Base-by-base conservation (phyloP, 2,888 invertebrate genomes). In the Nectonema munidae region DNA sequence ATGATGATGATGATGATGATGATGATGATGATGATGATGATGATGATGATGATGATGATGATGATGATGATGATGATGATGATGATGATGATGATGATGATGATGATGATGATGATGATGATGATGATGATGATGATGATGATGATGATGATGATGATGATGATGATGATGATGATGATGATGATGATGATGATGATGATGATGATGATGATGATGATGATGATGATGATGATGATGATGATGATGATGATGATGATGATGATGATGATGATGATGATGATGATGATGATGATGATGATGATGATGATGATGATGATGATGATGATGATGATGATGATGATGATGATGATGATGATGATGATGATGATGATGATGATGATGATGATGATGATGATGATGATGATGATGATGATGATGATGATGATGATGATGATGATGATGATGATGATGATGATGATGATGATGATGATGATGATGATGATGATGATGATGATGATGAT, bases 261-360 rank as follows among this genome's bases (percentile, higher is more conserved):
- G 37, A 17, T 32, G 37, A 17, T 32, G 37, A 33, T 32, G 37
- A 17, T 32, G 37, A 11, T 32, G 37, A 11, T 13, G 37, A 13
- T 32, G 37, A 11, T 32, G 37, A 9, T 32, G 37, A 17, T 32
- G 37, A 33, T n/a, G n/a, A n/a, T n/a, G n/a, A n/a, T n/a, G n/a
- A n/a, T n/a, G n/a, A n/a, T n/a, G n/a, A n/a, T n/a, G n/a, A n/a
- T n/a, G n/a, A n/a, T n/a, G n/a, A n/a, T n/a, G n/a, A n/a, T n/a
- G n/a, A n/a, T n/a, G n/a, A n/a, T n/a, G n/a, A n/a, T n/a, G n/a
- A n/a, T n/a, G n/a, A n/a, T n/a, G n/a, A n/a, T n/a, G n/a, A n/a
- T n/a, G n/a, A n/a, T n/a, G n/a, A n/a, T n/a, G n/a, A n/a, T n/a
- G n/a, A n/a, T n/a, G n/a, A n/a, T n/a, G n/a, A n/a, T n/a, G n/a